phyloP scores from a whole-genome alignment of 2,888 invertebrate species.

The Dicranocentrus wangi region DNA sequence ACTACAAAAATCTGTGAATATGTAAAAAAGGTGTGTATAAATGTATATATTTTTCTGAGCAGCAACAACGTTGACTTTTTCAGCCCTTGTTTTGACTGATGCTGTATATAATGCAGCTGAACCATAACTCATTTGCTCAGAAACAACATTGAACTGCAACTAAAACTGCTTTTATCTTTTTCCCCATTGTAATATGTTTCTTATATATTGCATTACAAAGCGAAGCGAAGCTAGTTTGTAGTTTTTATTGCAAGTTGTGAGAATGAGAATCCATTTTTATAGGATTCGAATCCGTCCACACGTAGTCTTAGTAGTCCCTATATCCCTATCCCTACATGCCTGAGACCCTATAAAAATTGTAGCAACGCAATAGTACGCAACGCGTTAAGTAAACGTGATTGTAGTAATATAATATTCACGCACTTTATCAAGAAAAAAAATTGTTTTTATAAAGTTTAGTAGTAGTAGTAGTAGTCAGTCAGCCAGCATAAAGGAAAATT shows the following conservation, averaged over 20 bases:
- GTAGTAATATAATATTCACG: constrained; percentile 8
- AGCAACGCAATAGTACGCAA: neutral
- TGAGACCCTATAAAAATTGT: too few relatives aligned
- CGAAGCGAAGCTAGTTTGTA: too few relatives aligned
- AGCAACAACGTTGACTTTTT: constrained; percentile 31
- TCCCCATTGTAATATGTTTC: neutral
- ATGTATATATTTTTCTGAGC: too few relatives aligned
- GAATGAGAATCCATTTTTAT: neutral
- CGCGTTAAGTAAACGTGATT: neutral
- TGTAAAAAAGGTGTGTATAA: too few relatives aligned
- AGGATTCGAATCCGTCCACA: too few relatives aligned
- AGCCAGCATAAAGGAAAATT: too few relatives aligned
- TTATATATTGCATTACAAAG: neutral
- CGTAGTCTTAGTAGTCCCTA: too few relatives aligned
- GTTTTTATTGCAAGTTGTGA: neutral
- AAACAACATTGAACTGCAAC: constrained; percentile 24
- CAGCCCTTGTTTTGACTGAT: constrained; percentile 14
- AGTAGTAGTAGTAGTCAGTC: too few relatives aligned
- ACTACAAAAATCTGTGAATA: too few relatives aligned
- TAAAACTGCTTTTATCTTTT: constrained; percentile 1
- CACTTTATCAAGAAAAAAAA: constrained; percentile 16
- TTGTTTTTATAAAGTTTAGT: too few relatives aligned
- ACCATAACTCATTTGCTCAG: constrained; percentile 23
- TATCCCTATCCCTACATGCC: too few relatives aligned
- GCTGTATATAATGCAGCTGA: constrained; percentile 27